Evolutionary conservation across 2,888 invertebrate genomes (phyloP), one percentile per base, ranked within the genome.

Genomic region (Carabus problematicus): DNA sequence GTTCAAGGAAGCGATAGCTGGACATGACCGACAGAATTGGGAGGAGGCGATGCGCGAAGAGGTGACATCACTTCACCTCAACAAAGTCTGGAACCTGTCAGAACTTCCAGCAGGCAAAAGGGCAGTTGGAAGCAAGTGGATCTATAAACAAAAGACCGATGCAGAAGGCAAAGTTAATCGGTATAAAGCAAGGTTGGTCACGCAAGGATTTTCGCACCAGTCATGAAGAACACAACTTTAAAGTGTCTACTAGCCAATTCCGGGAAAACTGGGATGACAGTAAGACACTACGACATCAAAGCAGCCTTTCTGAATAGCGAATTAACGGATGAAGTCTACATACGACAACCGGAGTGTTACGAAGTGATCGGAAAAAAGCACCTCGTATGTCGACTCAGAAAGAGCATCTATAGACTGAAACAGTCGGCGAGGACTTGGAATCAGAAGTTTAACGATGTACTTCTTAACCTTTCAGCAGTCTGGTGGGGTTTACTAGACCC

Each of bases 161-260:
- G 45, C 45, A 45, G n/a, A 45, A 3, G 45, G 45, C 74, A 74
- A 60, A 12, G 14, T 45, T 7, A 45, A 45, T 14, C 45, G 45
- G 1, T 45, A 45, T 14, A 45, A 45, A 7, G 45, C 45, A 45
- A 45, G 45, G 14, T 45, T 12, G 14, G 45, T 45, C 14, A 7
- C 45, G 2, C 45, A 45, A 7, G 45, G 45, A 12, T 45, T 45
- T 7, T 45, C 45, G 45, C 45, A 3, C 45, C 45, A 14, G 7
- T 45, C 11, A 7, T 45, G 14, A 45, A 45, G 45, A 14, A 45
- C 45, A 67, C 71, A 41, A 71, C 73, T 7, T 71, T 76, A n/a
- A 63, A 74, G 56, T 18, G 72, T 9, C 58, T 76, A 29, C 56
- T 73, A 40, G 59, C 72, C 8, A 12, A 71, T 3, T 58, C 70